phyloP scores from a whole-genome alignment of 2,113 vertebrate species.

The Apaloderma vittatum region DNA sequence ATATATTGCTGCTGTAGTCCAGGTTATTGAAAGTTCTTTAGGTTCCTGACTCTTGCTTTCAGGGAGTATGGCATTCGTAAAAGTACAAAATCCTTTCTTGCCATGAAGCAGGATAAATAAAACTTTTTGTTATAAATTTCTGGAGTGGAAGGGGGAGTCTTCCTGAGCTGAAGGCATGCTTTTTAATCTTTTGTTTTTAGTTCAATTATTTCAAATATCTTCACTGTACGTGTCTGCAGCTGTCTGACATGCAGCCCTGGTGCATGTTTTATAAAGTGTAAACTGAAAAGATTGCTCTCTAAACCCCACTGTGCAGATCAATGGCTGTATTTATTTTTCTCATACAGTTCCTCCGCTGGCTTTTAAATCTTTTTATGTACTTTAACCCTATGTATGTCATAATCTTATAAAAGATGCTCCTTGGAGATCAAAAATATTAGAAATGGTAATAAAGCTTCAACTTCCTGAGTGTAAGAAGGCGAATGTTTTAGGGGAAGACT shows the following conservation, averaged over 20 bases:
- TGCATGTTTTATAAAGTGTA: conserved; percentile 65
- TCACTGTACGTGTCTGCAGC: conserved; percentile 54
- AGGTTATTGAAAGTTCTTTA: neutral
- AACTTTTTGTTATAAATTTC: conserved; percentile 36
- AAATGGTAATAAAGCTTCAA: conserved; percentile 27
- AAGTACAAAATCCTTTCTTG: conserved; percentile 45
- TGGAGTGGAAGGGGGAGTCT: conserved; percentile 43
- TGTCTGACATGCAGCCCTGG: conserved; percentile 15
- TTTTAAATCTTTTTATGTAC: conserved; percentile 51
- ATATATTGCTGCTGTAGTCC: neutral
- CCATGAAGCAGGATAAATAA: conserved; percentile 37
- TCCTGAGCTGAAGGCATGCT: conserved; percentile 39
- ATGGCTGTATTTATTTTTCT: conserved; percentile 43
- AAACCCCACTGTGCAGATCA: conserved; percentile 65
- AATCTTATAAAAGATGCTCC: conserved; percentile 4
- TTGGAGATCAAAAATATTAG: conserved; percentile 19
- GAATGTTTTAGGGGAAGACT: neutral
- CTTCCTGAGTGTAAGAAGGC: conserved; percentile 15
- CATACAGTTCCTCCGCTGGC: conserved; percentile 35
- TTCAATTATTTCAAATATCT: conserved; percentile 62
- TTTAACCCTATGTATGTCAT: conserved; percentile 51
- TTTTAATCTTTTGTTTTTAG: conserved; percentile 64
- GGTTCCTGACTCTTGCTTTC: neutral
- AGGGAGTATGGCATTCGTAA: conserved; percentile 15
- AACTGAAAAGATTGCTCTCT: conserved; percentile 58